phyloP scores from a whole-genome alignment of 2,113 vertebrate genomes.

The Colossoma macropomum region DNA sequence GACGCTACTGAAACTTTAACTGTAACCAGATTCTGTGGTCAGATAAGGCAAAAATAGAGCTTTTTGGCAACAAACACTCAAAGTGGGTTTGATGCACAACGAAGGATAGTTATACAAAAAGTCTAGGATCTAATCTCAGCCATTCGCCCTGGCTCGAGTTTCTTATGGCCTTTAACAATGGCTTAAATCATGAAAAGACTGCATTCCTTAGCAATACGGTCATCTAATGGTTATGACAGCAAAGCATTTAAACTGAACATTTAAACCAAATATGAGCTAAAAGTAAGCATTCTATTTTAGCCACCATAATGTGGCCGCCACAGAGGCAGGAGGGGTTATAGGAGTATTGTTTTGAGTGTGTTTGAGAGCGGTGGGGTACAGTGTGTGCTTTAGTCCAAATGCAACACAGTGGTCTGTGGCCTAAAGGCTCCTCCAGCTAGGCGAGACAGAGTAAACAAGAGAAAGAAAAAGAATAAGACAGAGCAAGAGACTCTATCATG shows the following conservation, averaged over 20 bases:
- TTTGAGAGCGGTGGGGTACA: constrained; percentile 44
- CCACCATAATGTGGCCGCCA: constrained; percentile 17
- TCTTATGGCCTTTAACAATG: background rate
- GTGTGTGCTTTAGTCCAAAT: constrained; percentile 51
- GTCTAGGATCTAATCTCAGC: background rate
- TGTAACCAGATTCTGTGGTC: too few relatives aligned
- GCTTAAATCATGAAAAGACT: background rate
- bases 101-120: too few relatives aligned
- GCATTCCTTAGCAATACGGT: constrained; percentile 1
- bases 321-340: constrained; percentile 10
- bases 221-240: constrained; percentile 7
- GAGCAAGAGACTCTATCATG: constrained; percentile 44
- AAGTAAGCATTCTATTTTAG: constrained; percentile 36
- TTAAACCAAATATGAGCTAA: constrained; percentile 24
- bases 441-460: constrained; percentile 55
- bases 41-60: too few relatives aligned
- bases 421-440: constrained; percentile 53
- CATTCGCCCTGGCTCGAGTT: background rate
- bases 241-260: constrained; percentile 8
- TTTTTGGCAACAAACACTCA: too few relatives aligned
- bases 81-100: too few relatives aligned
- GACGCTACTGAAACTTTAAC: too few relatives aligned
- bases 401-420: constrained; percentile 57
- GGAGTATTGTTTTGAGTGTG: constrained; percentile 49
- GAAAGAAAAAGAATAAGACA: constrained; percentile 17